Conservation (phyloP, 2,888 invertebrate species). For the Microctonus brassicae region DNA sequence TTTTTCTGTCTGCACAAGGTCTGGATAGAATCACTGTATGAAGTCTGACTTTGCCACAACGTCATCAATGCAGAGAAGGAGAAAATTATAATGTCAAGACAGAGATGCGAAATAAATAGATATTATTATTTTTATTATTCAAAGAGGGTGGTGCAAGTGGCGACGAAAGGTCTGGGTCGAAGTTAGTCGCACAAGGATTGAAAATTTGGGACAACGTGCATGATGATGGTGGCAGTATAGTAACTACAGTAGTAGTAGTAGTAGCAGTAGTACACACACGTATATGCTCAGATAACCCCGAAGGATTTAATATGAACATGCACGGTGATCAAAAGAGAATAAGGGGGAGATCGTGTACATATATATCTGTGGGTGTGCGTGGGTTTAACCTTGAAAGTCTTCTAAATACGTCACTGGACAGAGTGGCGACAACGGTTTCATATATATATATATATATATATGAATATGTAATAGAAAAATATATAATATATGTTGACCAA, state of each 20-base stretch:
- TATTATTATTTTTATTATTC: neutral
- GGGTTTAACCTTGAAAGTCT: constrained; percentile 31
- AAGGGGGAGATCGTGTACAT: constrained; percentile 1
- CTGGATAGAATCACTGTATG: constrained; percentile 11
- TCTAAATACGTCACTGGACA: constrained; percentile 26
- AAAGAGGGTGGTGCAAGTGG: constrained; percentile 41
- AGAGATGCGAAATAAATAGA: constrained; percentile 31
- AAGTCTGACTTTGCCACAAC: constrained; percentile 13
- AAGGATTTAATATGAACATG: neutral
- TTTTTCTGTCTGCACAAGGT: constrained; percentile 41
- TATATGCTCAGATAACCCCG: neutral
- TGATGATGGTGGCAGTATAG: no score
- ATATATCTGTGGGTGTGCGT: constrained; percentile 7
- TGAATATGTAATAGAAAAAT: neutral
- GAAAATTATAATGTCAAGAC: constrained; percentile 29
- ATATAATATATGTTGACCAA: no score
- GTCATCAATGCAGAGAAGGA: constrained; percentile 29
- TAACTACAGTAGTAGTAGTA: no score
- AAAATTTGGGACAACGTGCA: constrained; percentile 43
- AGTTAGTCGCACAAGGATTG: constrained; percentile 34
- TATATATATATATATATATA: no score
- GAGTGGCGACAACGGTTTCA: constrained; percentile 19
- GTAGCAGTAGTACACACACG: no score
- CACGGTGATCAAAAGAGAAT: constrained; percentile 4
- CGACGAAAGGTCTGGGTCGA: constrained; percentile 54